phyloP scores from a whole-genome alignment of 1,140 invertebrate species.

The Hylaeus anthracinus region DNA sequence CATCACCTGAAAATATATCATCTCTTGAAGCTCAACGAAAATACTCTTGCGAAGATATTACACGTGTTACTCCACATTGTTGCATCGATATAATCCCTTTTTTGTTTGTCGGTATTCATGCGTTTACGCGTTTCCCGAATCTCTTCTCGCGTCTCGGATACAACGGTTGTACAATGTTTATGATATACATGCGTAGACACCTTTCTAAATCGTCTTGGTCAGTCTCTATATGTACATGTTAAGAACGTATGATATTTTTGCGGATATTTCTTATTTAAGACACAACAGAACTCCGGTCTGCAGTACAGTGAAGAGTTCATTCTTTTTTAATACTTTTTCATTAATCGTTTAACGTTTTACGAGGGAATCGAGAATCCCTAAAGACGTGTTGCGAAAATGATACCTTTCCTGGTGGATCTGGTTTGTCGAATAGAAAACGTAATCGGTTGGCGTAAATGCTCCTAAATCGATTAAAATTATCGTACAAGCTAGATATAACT shows the following conservation, averaged over 20 bases:
- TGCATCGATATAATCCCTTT: not conserved
- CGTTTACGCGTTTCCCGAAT: not conserved
- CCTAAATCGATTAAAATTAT: conserved; percentile 31
- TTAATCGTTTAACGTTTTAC: conserved; percentile 24
- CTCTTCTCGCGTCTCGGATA: not conserved
- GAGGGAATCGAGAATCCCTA: conserved; percentile 32
- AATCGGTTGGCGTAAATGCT: conserved; percentile 2
- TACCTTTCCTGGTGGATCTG: conserved; percentile 1
- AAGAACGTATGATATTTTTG: conserved; percentile 35
- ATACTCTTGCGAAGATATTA: conserved; percentile 35
- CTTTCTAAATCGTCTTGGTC: conserved; percentile 24
- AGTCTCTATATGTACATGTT: conserved; percentile 32
- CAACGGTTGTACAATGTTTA: not conserved
- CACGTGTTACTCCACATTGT: not conserved
- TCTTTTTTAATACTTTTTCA: no score
- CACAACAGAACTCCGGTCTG: conserved; percentile 28
- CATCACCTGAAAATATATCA: conserved; percentile 27
- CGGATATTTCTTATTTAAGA: conserved; percentile 36
- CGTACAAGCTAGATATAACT: not conserved
- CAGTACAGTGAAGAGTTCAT: not conserved
- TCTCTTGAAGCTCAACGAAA: conserved; percentile 48
- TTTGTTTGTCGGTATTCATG: not conserved
- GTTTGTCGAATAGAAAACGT: conserved; percentile 1
- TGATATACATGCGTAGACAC: not conserved
- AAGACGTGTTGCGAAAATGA: conserved; percentile 27